Evolutionary conservation across 2,888 invertebrate genomes (phyloP), one percentile per base, ranked within the genome.

Genomic region (Melinaea marsaeus): DNA sequence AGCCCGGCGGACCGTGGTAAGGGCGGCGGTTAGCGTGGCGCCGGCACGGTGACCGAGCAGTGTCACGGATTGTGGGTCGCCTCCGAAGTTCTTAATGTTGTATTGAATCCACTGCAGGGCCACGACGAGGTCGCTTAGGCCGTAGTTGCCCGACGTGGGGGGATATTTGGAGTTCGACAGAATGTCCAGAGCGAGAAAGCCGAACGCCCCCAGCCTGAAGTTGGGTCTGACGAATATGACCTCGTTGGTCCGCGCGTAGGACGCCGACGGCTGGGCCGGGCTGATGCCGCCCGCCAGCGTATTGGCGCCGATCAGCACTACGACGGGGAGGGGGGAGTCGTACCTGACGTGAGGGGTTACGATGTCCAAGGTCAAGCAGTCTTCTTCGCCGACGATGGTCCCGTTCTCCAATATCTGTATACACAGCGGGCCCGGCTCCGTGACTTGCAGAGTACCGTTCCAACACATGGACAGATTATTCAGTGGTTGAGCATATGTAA

Each of bases 171-270:
- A 90, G 72, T 94, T 92, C 0, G 95, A 93, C 1, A 97, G 84
- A 2, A 93, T 91, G 63, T 95, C 94, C 4, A 94, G 86, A 0
- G 97, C 94, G 58, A 98, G 88, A 79, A 97, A 98, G 3, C 98
- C 98, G 62, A 95, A 92, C 58, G 94, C 93, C 0, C 95, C 95
- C 65, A 95, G 85, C 74, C 97, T 93, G 85, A 97, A 97, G 78
- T 97, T 97, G 3, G 97, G 96, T 67, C 95, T 92, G 2, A 98
- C 97, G 79, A 96, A 96, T 6, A 98, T 94, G 2, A 96, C 94
- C 78, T 97, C 95, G 65, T 95, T 93, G 2, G 94, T 93, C 57
- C 94, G 92, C 0, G 97, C 94, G 68, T 96, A 93, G 54, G 94
- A 90, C 0, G 96, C 93, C 0, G 95, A 95, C 0, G 97, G 96